Evolutionary conservation across 2,113 vertebrate genomes (phyloP).

Genomic region (Aepyceros melampus): DNA sequence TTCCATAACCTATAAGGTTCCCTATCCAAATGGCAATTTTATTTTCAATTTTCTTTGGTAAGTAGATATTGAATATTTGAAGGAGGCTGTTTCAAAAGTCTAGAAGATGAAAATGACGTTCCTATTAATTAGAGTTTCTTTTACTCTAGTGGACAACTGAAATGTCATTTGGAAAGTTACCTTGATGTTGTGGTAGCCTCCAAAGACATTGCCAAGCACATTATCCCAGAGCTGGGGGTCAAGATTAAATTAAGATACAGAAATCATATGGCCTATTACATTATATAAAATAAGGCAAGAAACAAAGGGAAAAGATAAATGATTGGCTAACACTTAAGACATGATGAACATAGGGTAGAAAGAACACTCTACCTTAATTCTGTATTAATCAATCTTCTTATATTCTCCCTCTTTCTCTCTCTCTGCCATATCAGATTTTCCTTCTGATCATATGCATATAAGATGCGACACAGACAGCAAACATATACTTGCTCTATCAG

Average conservation of each 20-base stretch:
- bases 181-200: neutral
- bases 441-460: neutral
- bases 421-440: neutral
- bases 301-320: neutral
- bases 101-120: neutral
- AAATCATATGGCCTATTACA: neutral
- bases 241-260: neutral
- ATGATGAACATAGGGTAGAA: neutral
- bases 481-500: neutral
- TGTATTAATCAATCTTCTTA: neutral
- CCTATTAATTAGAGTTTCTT: neutral
- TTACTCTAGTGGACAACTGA: neutral
- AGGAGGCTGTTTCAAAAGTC: neutral
- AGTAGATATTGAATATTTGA: conserved; percentile 32
- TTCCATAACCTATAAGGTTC: neutral
- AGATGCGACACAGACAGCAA: neutral
- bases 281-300: neutral
- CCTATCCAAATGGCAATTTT: conserved; percentile 14
- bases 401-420: neutral
- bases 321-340: neutral
- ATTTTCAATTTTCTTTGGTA: conserved; percentile 33
- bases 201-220: neutral
- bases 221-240: neutral
- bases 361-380: neutral
- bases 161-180: neutral